Evolutionary conservation across 2,888 invertebrate genomes (phyloP).

Genomic region (Platycheirus albimanus): DNA sequence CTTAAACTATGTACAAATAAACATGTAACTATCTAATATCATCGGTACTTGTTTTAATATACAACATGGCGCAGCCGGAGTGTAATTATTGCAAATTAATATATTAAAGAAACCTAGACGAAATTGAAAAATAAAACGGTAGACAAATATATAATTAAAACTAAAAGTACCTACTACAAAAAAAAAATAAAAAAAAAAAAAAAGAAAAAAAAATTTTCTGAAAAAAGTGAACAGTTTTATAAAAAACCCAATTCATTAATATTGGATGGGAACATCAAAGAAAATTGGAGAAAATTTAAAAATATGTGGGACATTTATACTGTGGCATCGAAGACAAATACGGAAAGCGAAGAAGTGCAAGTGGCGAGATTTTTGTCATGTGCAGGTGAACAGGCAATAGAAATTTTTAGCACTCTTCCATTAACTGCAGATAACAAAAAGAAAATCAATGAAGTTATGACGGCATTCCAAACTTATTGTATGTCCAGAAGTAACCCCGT

Average conservation of each 20-base stretch:
- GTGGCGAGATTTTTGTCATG: conserved; percentile 36
- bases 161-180: neutral
- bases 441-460: conserved; percentile 25
- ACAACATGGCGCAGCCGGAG: conserved; percentile 6
- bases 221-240: conserved; percentile 8
- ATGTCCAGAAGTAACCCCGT: conserved; percentile 29
- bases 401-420: conserved; percentile 24
- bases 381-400: conserved; percentile 41
- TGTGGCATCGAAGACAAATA: conserved; percentile 28
- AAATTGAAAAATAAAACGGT: neutral
- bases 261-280: conserved; percentile 39
- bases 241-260: conserved; percentile 26
- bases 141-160: neutral
- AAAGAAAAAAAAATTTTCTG: too few relatives aligned
- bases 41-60: conserved; percentile 12
- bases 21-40: too few relatives aligned
- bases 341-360: conserved; percentile 23
- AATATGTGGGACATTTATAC: conserved; percentile 28
- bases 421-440: conserved; percentile 27
- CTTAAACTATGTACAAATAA: too few relatives aligned
- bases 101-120: neutral
- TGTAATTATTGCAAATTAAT: neutral
- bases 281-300: conserved; percentile 43
- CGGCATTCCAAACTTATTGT: conserved; percentile 43
- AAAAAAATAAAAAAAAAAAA: conserved; percentile 8